Evolutionary conservation across 2,797 vertebrate species (phyloP), one percentile per base, ranked within the genome.

Genomic region (Discoglossus pictus): DNA sequence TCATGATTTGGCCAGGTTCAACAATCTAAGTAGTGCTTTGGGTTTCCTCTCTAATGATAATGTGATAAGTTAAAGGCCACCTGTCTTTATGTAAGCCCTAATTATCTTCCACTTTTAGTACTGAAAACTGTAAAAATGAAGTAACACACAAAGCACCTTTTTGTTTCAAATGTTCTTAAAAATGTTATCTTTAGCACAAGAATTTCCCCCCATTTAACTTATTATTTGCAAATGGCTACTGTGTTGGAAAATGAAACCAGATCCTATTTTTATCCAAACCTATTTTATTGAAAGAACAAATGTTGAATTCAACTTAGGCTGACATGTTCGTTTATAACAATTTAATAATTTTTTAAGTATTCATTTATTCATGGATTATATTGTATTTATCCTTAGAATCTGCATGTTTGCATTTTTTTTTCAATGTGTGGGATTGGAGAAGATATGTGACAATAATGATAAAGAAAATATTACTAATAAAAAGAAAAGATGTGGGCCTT

Each of bases 61-160:
- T 71, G 68, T 71, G 68, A 71, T 71, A 71, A 71, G 68, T 71
- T 71, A 71, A 71, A 71, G 68, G 68, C 68, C 68, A 71, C 68
- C 68, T 71, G 68, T 71, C 68, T 64, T 58, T 64, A 59, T 71
- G 61, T 71, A 71, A 71, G 68, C 61, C 27, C 27, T 71, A 71
- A 71, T 71, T 71, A 71, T 71, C 53, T 50, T 56, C 68, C 21
- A 59, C 38, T 64, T 64, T 71, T 71, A 64, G 68, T 59, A 27
- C 61, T 42, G 44, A 59, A 64, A 71, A 71, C 68, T 71, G 68
- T 71, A 71, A 71, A 71, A 71, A 71, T 64, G 44, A 64, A 64
- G 43, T 42, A 70, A 63, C 52, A 34, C 51, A 69, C 31, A 55
- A 69, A 62, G 67, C 34, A 34, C 61, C 35, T 70, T 64, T 71